Percentiles rank a stretch among this genome's conserved stretches.
Evolutionary conservation across 2,888 invertebrate genomes (phyloP).

Genomic region (Monopis laevigella): DNA sequence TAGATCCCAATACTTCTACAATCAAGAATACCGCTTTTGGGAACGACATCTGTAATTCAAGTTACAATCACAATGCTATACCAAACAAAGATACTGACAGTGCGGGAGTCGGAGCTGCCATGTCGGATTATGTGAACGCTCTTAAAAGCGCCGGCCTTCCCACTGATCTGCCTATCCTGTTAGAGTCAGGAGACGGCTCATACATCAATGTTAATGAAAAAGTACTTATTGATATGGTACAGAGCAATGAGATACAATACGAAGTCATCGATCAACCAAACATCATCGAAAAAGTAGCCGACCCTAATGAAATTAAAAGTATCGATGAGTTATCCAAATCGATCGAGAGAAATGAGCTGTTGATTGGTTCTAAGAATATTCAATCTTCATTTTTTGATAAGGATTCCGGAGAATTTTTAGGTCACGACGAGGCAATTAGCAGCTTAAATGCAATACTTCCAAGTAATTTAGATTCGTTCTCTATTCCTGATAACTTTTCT

Average conservation of each 20-base stretch:
- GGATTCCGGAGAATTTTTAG: conserved; percentile 32
- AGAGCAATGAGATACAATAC: conserved; percentile 60
- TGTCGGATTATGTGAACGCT: conserved; percentile 61
- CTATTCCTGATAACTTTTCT: conserved; percentile 51
- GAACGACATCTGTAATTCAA: conserved; percentile 40
- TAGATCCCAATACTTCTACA: conserved; percentile 39
- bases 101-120: conserved; percentile 41
- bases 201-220: conserved; percentile 73
- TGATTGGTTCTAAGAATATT: conserved; percentile 40
- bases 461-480: conserved; percentile 51
- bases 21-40: conserved; percentile 44
- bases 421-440: conserved; percentile 46
- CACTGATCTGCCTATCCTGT: conserved; percentile 65
- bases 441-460: conserved; percentile 50
- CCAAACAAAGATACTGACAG: neutral
- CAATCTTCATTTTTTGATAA: conserved; percentile 33
- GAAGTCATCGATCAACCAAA: conserved; percentile 62
- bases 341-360: conserved; percentile 54
- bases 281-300: conserved; percentile 57
- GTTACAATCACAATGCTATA: conserved; percentile 28
- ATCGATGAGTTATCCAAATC: conserved; percentile 60
- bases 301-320: conserved; percentile 59
- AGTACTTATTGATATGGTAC: conserved; percentile 65
- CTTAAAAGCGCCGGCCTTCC: conserved; percentile 55
- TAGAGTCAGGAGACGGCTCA: conserved; percentile 71